phyloP scores from a whole-genome alignment of 2,797 vertebrate genomes.

The Myotis daubentonii region DNA sequence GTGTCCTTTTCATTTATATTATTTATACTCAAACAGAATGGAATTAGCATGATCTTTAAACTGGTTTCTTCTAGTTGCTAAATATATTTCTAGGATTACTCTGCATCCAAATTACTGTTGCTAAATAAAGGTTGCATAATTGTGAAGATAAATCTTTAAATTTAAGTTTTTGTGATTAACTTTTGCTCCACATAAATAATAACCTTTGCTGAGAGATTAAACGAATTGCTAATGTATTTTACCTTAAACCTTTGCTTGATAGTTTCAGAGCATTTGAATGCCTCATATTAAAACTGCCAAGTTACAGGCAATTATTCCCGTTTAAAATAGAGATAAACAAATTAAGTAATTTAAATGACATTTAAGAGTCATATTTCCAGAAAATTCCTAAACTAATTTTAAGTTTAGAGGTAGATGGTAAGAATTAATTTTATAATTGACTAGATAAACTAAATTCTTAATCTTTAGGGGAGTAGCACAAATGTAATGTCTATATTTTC shows the following conservation, averaged over 20 bases:
- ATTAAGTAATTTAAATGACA: not conserved
- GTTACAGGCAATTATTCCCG: not conserved
- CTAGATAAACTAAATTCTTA: not conserved
- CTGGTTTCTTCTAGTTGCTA: slow-evolving; percentile 21
- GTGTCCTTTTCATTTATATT: slow-evolving; percentile 5
- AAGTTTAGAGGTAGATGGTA: not conserved
- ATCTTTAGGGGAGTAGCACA: not conserved
- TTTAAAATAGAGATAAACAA: not conserved
- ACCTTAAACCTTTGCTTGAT: not conserved
- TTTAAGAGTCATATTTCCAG: not conserved
- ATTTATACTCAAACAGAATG: slow-evolving; percentile 38
- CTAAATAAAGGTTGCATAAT: not conserved
- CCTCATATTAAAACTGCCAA: not conserved
- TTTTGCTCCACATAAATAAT: slow-evolving; percentile 5
- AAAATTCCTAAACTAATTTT: not conserved
- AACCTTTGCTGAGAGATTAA: not conserved
- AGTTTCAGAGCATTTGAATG: not conserved
- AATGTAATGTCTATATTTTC: not conserved
- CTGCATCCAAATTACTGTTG: not conserved
- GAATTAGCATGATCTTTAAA: slow-evolving; percentile 20
- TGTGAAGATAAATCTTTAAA: not conserved
- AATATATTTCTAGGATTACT: not conserved
- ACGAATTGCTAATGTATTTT: not conserved
- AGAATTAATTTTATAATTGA: slow-evolving; percentile 23
- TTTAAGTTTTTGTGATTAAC: not conserved